Evolutionary conservation across 2,888 invertebrate species (phyloP), one percentile per base, ranked within the genome.

Genomic region (Leucoma salicis): DNA sequence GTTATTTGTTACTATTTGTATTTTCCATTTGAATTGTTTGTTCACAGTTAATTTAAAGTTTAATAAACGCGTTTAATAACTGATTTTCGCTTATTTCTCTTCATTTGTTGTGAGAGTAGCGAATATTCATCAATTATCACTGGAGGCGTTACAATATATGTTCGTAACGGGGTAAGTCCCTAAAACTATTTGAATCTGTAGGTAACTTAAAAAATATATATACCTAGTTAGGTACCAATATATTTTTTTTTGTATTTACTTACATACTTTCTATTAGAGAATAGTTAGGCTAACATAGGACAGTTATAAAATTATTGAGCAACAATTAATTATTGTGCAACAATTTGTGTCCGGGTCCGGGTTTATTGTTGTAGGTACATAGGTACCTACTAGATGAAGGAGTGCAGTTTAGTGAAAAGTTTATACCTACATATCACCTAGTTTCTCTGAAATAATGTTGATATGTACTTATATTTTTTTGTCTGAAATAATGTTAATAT

Each of bases 101-200:
- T 57, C 44, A 47, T 57, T 59, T 56, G 59, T 62, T 59, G 55
- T 64, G 63, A 54, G 54, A 58, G 43, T 53, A 57, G 57, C 49
- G 54, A 51, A 43, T 29, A 29, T 40, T 43, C 35, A 34, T 42
- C 51, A 58, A 44, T 34, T 48, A 49, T n/a, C n/a, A n/a, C 68
- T 72, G 69, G 56, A 64, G 61, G 65, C 60, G 66, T 68, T 70
- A 72, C 74, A 68, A 28, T 68, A 73, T 70, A 64, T 72, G 66
- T 72, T 74, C 55, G 68, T 74, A 74, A 67, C 73, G 57, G 69
- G 78, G 78, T 81, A 58, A 64, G 73, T 58, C 14, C 21, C 8
- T 21, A 21, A 8, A 21, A 21, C 2, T 21, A 8, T n/a, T n/a
- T n/a, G n/a, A n/a, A n/a, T n/a, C n/a, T n/a, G n/a, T n/a, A n/a